Evolutionary conservation across 2,797 vertebrate species (phyloP).

Genomic region (Microtus californicus): DNA sequence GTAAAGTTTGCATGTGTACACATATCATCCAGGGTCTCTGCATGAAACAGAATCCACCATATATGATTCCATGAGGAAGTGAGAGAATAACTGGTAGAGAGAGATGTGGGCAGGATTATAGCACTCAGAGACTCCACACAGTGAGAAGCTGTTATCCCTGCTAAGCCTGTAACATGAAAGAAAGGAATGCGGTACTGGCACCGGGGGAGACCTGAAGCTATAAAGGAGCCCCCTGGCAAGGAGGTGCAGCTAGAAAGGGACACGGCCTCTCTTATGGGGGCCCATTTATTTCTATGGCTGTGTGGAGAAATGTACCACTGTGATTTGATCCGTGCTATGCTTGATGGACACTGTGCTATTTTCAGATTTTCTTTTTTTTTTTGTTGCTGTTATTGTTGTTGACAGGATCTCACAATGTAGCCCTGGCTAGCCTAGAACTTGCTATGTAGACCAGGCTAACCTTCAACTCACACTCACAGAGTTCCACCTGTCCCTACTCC

Average conservation of each 20-base stretch:
- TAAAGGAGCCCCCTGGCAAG: background rate
- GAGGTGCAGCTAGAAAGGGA: background rate
- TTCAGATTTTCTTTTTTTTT: background rate
- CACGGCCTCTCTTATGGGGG: background rate
- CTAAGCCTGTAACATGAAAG: background rate
- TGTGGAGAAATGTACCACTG: background rate
- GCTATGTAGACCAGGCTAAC: too few species aligned
- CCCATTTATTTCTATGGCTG: background rate
- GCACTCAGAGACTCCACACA: background rate
- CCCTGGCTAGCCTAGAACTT: background rate
- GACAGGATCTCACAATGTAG: background rate
- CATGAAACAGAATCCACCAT: background rate
- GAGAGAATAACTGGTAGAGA: background rate
- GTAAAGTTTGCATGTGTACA: background rate
- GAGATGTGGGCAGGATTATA: background rate
- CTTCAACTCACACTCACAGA: too few species aligned
- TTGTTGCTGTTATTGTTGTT: background rate
- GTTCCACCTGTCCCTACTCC: background rate
- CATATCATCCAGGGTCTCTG: background rate
- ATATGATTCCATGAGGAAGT: background rate
- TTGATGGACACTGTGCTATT: background rate
- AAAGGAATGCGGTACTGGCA: background rate
- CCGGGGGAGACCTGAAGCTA: background rate
- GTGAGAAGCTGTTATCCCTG: background rate
- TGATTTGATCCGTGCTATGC: background rate